These are phyloP conservation scores for Nothoprocta pentlandii DNA, from an alignment of 2,113 vertebrate genomes.

Conservation along the genomic window DNA sequence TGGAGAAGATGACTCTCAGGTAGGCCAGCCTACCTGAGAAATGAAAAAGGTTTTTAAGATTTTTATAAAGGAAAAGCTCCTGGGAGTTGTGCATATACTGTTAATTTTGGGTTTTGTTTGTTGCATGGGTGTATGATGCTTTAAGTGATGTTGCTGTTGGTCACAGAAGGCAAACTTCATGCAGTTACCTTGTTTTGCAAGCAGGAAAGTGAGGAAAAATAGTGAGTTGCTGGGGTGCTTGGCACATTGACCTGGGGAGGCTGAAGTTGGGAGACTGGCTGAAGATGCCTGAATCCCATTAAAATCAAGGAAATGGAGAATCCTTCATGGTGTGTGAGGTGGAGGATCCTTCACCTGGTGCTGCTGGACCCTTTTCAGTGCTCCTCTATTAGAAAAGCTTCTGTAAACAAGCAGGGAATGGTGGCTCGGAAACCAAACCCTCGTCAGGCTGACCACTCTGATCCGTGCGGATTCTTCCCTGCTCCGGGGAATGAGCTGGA, in stretches of 20 bases:
- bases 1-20: background rate
- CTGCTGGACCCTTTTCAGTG: background rate
- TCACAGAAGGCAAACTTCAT: background rate
- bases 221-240: background rate
- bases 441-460: background rate
- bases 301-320: background rate
- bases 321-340: background rate
- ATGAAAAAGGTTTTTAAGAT: background rate
- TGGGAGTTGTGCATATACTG: background rate
- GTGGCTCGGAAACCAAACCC: background rate
- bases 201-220: background rate
- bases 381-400: background rate
- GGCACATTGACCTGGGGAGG: background rate
- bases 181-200: background rate
- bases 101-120: background rate
- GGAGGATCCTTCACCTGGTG: background rate
- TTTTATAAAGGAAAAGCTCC: background rate
- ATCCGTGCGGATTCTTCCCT: accelerated
- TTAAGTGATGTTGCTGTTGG: background rate
- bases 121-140: background rate
- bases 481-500: background rate
- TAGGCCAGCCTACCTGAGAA: background rate
- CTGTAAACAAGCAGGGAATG: background rate
- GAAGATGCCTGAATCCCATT: background rate
- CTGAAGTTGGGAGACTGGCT: background rate